Conservation (phyloP, 2,888 invertebrate genomes). For the Coremacera marginata region DNA sequence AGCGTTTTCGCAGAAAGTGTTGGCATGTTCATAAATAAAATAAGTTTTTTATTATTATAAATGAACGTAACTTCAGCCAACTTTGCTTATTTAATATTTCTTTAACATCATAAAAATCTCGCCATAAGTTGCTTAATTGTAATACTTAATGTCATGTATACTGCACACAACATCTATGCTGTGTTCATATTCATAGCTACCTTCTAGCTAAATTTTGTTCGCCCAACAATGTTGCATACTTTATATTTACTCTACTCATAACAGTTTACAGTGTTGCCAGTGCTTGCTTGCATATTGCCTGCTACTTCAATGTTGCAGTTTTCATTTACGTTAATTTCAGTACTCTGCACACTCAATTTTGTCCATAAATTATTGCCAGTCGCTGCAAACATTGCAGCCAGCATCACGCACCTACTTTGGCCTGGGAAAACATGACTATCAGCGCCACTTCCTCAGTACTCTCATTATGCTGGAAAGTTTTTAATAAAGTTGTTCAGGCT, state of each 20-base stretch:
- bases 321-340: neutral
- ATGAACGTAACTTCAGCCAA: no score
- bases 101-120: no score
- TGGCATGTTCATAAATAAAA: no score
- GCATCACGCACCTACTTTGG: neutral
- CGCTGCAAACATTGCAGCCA: neutral
- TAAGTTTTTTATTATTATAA: no score
- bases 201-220: neutral
- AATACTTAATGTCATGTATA: neutral
- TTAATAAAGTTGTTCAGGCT: neutral
- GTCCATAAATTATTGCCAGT: constrained; percentile 6
- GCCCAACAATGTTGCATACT: neutral
- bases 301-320: constrained; percentile 1
- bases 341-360: neutral
- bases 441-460: neutral
- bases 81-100: no score
- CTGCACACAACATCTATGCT: no score
- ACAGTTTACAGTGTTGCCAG: neutral
- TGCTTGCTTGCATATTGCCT: neutral
- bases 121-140: no score
- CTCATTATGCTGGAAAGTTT: constrained; percentile 7
- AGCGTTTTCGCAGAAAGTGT: no score
- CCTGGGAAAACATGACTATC: neutral
- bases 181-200: neutral
- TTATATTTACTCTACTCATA: neutral